Evolutionary conservation across 2,113 vertebrate genomes (phyloP).

Genomic region (Tympanuchus pallidicinctus): DNA sequence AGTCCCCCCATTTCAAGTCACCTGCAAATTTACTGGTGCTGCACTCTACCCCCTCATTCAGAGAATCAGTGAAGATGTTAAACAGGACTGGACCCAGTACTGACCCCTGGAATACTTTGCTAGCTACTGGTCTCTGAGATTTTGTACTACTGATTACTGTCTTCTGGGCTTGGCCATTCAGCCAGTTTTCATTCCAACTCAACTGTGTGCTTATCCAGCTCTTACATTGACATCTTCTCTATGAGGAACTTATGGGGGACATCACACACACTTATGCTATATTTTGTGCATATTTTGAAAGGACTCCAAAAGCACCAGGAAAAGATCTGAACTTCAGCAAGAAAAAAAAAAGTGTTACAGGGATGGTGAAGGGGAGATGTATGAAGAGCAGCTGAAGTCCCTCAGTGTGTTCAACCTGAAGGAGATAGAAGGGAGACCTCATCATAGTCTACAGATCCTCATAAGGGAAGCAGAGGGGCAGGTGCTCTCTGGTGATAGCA

Average conservation of each 20-base stretch:
- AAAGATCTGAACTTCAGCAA: not conserved
- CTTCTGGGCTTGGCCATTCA: not conserved
- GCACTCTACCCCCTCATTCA: not conserved
- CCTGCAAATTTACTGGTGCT: not conserved
- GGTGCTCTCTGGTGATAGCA: no score
- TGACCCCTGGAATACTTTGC: not conserved
- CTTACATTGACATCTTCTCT: not conserved
- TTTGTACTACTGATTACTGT: not conserved
- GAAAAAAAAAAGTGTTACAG: not conserved
- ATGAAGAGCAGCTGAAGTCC: no score
- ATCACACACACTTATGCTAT: not conserved
- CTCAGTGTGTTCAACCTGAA: no score
- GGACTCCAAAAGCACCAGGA: not conserved
- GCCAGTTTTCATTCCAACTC: not conserved
- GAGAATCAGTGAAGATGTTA: not conserved
- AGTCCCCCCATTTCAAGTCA: not conserved
- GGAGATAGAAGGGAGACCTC: no score
- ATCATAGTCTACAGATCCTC: no score
- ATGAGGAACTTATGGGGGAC: not conserved
- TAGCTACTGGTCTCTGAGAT: not conserved
- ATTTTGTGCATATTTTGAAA: not conserved
- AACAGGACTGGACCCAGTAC: not conserved
- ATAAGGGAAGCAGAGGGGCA: no score
- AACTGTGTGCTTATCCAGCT: not conserved
- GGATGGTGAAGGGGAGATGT: no score